Evolutionary conservation across 2,113 vertebrate species (phyloP).

Genomic region (Pteronura brasiliensis): DNA sequence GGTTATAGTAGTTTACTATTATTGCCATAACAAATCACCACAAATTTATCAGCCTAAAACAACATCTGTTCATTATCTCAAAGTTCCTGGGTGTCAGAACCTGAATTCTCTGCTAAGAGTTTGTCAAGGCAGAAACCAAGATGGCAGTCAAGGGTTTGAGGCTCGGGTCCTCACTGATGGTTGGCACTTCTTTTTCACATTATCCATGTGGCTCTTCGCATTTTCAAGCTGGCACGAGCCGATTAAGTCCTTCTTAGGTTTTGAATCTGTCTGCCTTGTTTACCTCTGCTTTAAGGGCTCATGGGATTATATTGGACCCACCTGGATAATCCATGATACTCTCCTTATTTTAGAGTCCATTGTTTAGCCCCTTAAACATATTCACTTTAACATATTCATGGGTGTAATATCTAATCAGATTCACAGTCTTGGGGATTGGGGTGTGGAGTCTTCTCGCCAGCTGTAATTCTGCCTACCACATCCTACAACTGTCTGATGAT

Average conservation of each 20-base stretch:
- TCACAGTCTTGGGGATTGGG: background rate
- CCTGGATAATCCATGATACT: background rate
- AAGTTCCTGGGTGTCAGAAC: background rate
- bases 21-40: background rate
- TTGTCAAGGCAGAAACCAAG: background rate
- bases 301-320: background rate
- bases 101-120: background rate
- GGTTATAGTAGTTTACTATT: background rate
- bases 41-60: background rate
- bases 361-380: background rate
- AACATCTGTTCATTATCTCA: background rate
- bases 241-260: background rate
- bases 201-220: background rate
- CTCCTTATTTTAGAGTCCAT: slow-evolving; percentile 25
- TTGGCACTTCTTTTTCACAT: background rate
- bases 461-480: background rate
- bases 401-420: background rate
- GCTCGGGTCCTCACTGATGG: background rate
- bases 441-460: background rate
- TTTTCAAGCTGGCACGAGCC: background rate
- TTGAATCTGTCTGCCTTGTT: background rate
- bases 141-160: background rate
- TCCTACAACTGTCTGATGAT: background rate
- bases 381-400: background rate
- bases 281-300: background rate